These are phyloP conservation scores for Dendrolimus houi DNA, from an alignment of 2,888 invertebrate genomes.

Conservation along the genomic window DNA sequence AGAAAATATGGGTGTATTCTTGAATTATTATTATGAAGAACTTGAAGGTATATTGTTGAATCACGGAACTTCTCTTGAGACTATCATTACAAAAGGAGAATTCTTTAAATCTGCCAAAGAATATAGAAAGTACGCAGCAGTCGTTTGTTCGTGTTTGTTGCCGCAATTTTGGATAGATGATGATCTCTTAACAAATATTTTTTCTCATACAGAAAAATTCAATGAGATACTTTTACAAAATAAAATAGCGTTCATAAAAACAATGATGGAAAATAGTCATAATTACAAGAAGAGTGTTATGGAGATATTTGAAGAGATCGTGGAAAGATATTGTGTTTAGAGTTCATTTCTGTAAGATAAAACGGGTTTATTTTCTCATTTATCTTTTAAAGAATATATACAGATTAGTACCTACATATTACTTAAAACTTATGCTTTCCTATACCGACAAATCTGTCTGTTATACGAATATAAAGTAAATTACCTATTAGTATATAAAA, in stretches of 20 bases:
- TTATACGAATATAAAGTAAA: too few species aligned
- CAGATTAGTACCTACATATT: too few species aligned
- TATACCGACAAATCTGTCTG: too few species aligned
- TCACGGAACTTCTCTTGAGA: slow-evolving; percentile 45
- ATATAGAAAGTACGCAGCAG: slow-evolving; percentile 70
- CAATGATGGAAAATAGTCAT: slow-evolving; percentile 67
- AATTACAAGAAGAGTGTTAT: slow-evolving; percentile 67
- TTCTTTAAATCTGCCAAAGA: slow-evolving; percentile 61
- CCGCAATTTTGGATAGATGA: slow-evolving; percentile 72
- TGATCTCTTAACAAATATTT: slow-evolving; percentile 55
- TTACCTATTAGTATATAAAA: too few species aligned
- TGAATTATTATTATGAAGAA: slow-evolving; percentile 75
- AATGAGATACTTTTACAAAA: slow-evolving; percentile 70
- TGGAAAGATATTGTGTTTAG: slow-evolving; percentile 56
- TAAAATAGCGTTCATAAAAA: slow-evolving; percentile 70
- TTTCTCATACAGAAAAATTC: slow-evolving; percentile 67
- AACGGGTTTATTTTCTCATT: too few species aligned
- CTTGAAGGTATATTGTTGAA: slow-evolving; percentile 52
- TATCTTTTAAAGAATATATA: too few species aligned
- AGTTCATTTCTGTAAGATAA: too few species aligned
- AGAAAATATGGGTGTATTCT: slow-evolving; percentile 57
- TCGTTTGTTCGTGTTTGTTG: slow-evolving; percentile 72
- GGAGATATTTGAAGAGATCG: slow-evolving; percentile 73
- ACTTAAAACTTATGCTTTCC: too few species aligned
- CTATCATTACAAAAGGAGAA: slow-evolving; percentile 49